These are phyloP conservation scores for Lasioglossum calceatum DNA, from an alignment of 2,888 invertebrate genomes.

Conservation along the genomic window DNA sequence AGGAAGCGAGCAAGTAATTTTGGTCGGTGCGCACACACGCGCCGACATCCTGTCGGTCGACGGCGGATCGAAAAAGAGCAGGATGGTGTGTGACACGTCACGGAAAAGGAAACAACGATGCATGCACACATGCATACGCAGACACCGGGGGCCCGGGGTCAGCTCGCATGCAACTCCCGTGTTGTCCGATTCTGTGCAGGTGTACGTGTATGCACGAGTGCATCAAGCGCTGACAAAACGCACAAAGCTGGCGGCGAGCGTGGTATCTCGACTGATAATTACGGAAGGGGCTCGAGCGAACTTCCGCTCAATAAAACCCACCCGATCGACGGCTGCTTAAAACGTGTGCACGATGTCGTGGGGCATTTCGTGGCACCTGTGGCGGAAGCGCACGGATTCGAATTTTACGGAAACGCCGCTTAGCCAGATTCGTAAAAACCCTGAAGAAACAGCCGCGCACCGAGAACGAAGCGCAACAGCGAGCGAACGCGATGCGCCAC, in stretches of 20 bases:
- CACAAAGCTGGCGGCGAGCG: conserved; percentile 56
- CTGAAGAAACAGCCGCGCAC: not conserved
- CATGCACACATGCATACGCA: conserved; percentile 29
- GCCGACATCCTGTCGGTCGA: conserved; percentile 52
- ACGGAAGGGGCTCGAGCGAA: conserved; percentile 77
- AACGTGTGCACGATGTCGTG: not conserved
- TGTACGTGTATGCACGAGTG: not conserved
- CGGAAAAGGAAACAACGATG: conserved; percentile 24
- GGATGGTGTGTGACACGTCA: conserved; percentile 62
- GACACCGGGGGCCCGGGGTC: conserved; percentile 29
- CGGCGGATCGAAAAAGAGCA: conserved; percentile 58
- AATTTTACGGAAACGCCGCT: conserved; percentile 23
- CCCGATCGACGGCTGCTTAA: conserved; percentile 30
- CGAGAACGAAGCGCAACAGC: not conserved
- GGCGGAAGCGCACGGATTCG: not conserved
- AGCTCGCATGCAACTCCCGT: conserved; percentile 14
- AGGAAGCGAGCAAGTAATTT: conserved; percentile 60
- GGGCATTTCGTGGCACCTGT: not conserved
- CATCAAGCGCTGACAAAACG: conserved; percentile 41
- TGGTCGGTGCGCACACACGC: conserved; percentile 28
- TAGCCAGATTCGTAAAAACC: no score
- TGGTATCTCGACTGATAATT: conserved; percentile 72
- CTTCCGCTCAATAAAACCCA: conserved; percentile 74
- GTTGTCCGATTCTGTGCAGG: conserved; percentile 29
- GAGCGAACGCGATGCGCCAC: not conserved